phyloP scores from a whole-genome alignment of 1,140 invertebrate species.

The Caenorhabditis tropicalis region DNA sequence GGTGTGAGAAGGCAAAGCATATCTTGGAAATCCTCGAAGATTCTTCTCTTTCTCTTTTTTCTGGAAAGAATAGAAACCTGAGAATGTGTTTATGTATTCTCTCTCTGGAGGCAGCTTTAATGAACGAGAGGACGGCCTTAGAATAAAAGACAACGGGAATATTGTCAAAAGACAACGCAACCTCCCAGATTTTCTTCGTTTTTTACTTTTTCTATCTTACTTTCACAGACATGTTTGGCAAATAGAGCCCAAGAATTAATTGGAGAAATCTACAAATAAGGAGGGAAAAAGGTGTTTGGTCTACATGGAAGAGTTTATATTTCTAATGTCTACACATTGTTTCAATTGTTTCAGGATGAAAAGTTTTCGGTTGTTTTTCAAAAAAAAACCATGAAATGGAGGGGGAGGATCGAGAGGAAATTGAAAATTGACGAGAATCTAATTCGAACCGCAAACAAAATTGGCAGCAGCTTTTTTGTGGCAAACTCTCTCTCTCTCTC shows the following conservation, averaged over 20 bases:
- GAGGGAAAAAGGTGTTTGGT: not conserved
- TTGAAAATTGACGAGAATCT: slow-evolving; percentile 36
- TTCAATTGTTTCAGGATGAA: not conserved
- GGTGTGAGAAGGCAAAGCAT: not conserved
- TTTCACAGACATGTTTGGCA: not conserved
- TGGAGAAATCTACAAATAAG: not conserved
- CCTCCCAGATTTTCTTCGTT: not conserved
- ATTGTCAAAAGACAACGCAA: too few relatives aligned
- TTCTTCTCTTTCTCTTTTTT: not conserved
- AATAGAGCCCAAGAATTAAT: not conserved
- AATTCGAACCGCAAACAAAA: slow-evolving; percentile 34
- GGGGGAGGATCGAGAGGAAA: slow-evolving; percentile 17
- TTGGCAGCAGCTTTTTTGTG: not conserved
- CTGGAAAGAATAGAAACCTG: slow-evolving; percentile 23
- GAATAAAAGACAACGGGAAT: not conserved
- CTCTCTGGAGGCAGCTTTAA: not conserved
- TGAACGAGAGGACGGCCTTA: slow-evolving; percentile 13
- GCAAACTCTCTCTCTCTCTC: not conserved
- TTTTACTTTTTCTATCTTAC: not conserved
- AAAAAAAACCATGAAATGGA: not conserved
- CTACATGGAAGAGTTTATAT: not conserved
- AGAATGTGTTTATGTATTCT: slow-evolving; percentile 16
- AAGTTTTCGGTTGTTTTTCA: slow-evolving; percentile 25
- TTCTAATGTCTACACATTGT: not conserved
- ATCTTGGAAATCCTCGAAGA: not conserved